Conservation (phyloP, 2,113 vertebrate species). For the Psittacula cyanocephala region DNA sequence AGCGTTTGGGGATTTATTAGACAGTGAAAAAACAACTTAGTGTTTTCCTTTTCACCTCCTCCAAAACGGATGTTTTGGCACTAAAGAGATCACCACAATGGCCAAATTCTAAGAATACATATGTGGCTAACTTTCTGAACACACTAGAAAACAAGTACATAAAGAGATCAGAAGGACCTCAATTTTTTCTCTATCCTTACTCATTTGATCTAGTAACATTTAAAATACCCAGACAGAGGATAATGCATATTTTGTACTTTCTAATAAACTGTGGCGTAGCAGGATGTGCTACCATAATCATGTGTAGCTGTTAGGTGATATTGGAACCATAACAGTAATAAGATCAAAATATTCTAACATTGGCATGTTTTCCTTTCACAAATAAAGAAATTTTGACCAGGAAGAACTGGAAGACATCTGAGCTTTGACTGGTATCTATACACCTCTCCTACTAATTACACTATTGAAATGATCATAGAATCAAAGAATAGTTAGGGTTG, state of each 20-base stretch:
- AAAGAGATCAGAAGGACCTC: not conserved
- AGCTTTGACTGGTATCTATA: not conserved
- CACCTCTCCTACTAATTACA: not conserved
- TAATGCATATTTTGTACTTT: not conserved
- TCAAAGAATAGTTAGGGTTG: not conserved
- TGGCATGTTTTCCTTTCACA: not conserved
- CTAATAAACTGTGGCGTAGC: not conserved
- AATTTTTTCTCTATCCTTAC: not conserved
- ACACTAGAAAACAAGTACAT: not conserved
- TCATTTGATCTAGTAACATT: not conserved
- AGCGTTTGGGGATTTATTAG: not conserved
- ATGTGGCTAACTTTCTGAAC: not conserved
- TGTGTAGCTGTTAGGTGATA: not conserved
- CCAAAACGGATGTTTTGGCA: not conserved
- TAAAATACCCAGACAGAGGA: not conserved
- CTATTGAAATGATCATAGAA: not conserved
- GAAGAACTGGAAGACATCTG: not conserved
- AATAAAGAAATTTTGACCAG: not conserved
- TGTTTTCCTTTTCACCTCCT: not conserved
- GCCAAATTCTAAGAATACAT: not conserved
- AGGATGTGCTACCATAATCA: not conserved
- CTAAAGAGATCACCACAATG: not conserved
- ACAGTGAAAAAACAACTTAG: not conserved
- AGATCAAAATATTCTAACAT: not conserved
- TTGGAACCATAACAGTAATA: not conserved